phyloP scores from a whole-genome alignment of 1,140 invertebrate species.

The Brachionus sp. region DNA sequence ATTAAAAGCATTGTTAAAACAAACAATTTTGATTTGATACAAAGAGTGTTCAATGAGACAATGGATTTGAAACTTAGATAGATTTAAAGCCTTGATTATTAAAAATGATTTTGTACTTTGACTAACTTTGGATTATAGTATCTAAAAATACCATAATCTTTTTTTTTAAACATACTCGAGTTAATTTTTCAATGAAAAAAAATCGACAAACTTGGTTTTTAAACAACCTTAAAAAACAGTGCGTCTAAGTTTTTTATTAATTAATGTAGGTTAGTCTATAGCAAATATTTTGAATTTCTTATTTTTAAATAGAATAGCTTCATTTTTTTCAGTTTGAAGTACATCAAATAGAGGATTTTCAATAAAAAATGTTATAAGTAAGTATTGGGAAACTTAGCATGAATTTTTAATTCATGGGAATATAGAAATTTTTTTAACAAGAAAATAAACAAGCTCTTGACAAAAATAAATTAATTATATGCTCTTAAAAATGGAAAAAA shows the following conservation, averaged over 20 bases:
- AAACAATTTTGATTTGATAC: not conserved
- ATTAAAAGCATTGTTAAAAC: not conserved
- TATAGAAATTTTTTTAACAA: not conserved
- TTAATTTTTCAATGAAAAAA: not conserved
- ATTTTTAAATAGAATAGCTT: not conserved
- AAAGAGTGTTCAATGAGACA: not conserved
- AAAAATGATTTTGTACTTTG: not conserved
- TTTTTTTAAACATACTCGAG: not conserved
- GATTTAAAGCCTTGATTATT: not conserved
- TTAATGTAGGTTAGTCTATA: not conserved
- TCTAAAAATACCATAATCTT: not conserved
- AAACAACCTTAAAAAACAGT: not conserved
- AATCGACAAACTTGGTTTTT: not conserved
- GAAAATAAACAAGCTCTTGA: not conserved
- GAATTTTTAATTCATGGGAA: not conserved
- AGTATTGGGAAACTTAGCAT: not conserved
- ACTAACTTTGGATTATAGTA: not conserved
- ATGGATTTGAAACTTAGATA: not conserved
- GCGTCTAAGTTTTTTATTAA: not conserved
- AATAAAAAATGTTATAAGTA: not conserved
- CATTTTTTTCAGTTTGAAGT: not conserved
- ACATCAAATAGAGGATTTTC: not conserved
- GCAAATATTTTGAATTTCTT: not conserved
- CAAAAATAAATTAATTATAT: not conserved
- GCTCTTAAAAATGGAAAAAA: not conserved